These are phyloP conservation scores for Cochlearius cochlearius DNA, from an alignment of 2,113 vertebrate species.

Conservation along the genomic window DNA sequence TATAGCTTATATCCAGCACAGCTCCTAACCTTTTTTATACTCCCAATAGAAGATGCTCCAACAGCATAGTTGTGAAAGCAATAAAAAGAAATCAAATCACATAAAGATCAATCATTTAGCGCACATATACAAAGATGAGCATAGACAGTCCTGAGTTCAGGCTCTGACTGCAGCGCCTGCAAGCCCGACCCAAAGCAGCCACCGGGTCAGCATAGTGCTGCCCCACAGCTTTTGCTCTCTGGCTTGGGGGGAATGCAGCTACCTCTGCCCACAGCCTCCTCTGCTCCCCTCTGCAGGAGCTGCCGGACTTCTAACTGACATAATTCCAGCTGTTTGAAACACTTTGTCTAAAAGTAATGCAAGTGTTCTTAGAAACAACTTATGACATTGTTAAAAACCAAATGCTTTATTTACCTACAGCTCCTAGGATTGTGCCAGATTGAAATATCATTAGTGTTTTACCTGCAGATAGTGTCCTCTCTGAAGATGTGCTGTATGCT, in stretches of 20 bases:
- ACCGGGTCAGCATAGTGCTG: rapidly evolving
- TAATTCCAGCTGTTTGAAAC: not conserved
- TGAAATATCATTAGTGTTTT: not conserved
- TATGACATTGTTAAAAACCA: not conserved
- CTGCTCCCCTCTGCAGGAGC: not conserved
- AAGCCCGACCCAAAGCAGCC: not conserved
- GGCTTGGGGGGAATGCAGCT: rapidly evolving
- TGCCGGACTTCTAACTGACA: not conserved
- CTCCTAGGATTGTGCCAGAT: not conserved
- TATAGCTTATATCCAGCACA: not conserved
- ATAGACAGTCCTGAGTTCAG: not conserved
- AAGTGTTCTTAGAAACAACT: not conserved
- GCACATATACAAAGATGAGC: not conserved
- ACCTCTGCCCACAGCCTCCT: not conserved
- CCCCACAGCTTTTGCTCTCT: not conserved
- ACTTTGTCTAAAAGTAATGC: not conserved
- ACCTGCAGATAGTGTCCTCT: not conserved
- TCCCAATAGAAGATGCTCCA: not conserved
- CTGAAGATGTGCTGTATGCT: not conserved
- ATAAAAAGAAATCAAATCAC: not conserved
- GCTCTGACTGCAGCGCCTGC: not conserved
- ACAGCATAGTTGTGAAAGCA: not conserved
- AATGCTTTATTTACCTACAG: not conserved
- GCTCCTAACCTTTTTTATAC: not conserved
- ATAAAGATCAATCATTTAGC: not conserved